Conservation (phyloP, 2,113 vertebrate species). For the Chaenogobius annularis region DNA sequence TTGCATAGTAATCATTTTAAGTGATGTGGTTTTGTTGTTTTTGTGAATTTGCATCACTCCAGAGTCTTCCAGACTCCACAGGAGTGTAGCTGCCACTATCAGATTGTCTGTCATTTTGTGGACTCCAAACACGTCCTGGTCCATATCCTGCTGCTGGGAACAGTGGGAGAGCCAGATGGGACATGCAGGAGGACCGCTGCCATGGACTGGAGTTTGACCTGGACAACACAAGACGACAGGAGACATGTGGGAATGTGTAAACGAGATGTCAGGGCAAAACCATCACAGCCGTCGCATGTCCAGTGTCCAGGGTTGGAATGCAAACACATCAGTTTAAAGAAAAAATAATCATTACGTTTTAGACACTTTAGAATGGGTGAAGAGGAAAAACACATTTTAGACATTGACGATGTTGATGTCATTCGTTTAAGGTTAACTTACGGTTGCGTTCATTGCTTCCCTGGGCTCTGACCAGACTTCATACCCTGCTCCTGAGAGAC, state of each 20-base stretch:
- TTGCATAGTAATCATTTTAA: neutral
- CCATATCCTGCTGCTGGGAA: neutral
- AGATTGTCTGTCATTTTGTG: conserved; percentile 5
- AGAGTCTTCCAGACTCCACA: neutral
- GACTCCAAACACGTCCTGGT: conserved; percentile 9
- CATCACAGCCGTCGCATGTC: neutral
- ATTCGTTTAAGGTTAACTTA: neutral
- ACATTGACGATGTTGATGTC: neutral
- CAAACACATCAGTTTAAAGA: neutral
- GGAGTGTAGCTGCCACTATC: conserved; percentile 3
- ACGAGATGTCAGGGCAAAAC: neutral
- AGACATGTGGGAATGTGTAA: neutral
- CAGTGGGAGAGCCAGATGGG: neutral
- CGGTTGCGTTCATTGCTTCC: too few relatives aligned
- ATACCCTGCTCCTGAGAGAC: too few relatives aligned
- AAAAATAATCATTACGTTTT: neutral
- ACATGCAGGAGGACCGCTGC: conserved; percentile 2
- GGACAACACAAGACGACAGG: conserved; percentile 1
- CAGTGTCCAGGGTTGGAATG: neutral
- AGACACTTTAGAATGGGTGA: neutral
- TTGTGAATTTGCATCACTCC: neutral
- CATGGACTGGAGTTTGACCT: conserved; percentile 2
- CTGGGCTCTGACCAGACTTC: too few relatives aligned
- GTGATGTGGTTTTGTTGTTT: neutral
- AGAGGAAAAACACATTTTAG: neutral